Conservation (phyloP, 2,797 vertebrate genomes). For the Mormyrus hasselquistii region DNA sequence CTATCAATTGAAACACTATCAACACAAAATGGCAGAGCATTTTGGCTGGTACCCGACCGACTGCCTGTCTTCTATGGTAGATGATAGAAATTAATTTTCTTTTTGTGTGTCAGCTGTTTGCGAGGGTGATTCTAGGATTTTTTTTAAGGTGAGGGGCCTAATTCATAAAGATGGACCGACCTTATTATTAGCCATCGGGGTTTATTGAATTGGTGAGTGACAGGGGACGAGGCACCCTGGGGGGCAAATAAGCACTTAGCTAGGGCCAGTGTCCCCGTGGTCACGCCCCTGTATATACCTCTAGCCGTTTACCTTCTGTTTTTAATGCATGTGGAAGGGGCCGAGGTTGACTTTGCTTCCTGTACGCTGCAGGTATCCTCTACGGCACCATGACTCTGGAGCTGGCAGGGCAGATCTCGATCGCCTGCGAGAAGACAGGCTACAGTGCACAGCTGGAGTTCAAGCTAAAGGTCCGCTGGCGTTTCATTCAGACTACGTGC, state of each 20-base stretch:
- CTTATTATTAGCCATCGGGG: neutral
- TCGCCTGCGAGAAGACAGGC: conserved; percentile 92
- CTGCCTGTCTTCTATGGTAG: neutral
- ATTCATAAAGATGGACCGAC: neutral
- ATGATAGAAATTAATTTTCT: neutral
- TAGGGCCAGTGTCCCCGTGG: neutral
- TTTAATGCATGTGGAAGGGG: neutral
- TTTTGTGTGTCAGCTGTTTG: conserved; percentile 5
- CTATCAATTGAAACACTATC: neutral
- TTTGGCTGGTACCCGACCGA: neutral
- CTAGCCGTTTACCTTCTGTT: neutral
- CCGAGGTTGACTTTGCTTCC: neutral
- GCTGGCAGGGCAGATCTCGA: conserved; percentile 82
- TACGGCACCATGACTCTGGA: conserved; percentile 97
- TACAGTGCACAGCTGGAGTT: conserved; percentile 95
- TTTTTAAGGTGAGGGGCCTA: neutral
- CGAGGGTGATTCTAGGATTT: neutral
- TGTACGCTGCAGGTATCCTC: conserved; percentile 73
- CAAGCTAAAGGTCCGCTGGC: conserved; percentile 78
- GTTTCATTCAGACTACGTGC: neutral
- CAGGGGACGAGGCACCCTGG: neutral
- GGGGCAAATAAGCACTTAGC: neutral
- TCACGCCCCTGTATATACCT: neutral
- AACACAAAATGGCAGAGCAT: neutral
- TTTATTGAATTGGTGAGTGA: neutral